A percentile compares a stretch with the other conserved stretches of the same genome.
Evolutionary conservation across 1,140 invertebrate genomes (phyloP).

Genomic region (Oreohelix idahoensis): DNA sequence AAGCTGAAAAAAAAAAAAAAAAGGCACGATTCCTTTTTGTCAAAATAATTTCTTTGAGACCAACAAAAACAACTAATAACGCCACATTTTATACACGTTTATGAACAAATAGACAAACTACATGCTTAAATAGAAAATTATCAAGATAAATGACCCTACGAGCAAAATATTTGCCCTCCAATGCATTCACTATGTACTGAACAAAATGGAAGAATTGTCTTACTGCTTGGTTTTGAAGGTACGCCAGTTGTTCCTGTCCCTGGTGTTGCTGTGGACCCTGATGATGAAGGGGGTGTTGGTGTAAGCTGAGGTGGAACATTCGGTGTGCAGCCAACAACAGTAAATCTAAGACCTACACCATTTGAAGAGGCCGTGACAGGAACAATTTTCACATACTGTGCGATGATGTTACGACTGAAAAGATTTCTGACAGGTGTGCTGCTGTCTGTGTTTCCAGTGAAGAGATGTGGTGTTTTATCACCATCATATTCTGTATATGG

Average conservation of each 20-base stretch:
- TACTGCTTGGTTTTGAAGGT: neutral
- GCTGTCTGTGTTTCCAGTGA: conserved; percentile 54
- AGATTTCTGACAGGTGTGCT: conserved; percentile 50
- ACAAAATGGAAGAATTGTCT: neutral
- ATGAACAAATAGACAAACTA: too few species aligned
- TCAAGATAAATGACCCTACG: too few species aligned
- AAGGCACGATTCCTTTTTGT: neutral
- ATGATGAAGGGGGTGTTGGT: neutral
- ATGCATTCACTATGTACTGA: neutral
- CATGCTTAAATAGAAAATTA: too few species aligned
- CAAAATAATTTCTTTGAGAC: neutral
- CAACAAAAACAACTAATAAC: too few species aligned
- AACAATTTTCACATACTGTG: conserved; percentile 54
- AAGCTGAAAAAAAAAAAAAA: conserved; percentile 52
- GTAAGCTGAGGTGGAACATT: conserved; percentile 3
- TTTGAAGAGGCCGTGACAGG: conserved; percentile 27
- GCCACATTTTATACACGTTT: too few species aligned
- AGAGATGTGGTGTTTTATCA: conserved; percentile 42
- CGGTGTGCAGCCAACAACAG: conserved; percentile 57
- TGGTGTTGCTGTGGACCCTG: neutral
- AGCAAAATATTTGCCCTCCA: too few species aligned
- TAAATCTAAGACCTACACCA: conserved; percentile 50
- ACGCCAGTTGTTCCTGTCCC: neutral
- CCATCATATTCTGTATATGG: conserved; percentile 44
- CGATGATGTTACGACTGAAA: conserved; percentile 57